Percentiles rank a stretch among this genome's conserved stretches.
Conservation (phyloP, 2,113 vertebrate genomes). For the Pelecanoides urinatrix region DNA sequence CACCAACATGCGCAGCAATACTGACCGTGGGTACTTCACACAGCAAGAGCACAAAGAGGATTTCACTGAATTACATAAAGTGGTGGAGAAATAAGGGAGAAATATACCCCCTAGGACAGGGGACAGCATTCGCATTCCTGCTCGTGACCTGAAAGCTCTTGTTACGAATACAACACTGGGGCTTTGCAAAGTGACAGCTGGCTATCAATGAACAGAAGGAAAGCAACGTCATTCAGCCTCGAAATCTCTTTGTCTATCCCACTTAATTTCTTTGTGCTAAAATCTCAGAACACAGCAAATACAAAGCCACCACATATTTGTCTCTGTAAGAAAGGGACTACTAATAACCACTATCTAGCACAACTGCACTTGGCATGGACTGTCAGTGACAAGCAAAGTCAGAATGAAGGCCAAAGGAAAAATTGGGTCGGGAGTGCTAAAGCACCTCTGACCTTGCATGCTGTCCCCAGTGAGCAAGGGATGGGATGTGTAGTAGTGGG, state of each 20-base stretch:
- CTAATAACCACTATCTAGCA: not conserved
- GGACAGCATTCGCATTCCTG: not conserved
- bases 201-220: slow-evolving; percentile 39
- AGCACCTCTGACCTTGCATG: not conserved
- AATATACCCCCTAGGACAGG: not conserved
- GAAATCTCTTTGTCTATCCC: not conserved
- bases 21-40: not conserved
- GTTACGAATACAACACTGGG: not conserved
- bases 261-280: slow-evolving; percentile 8
- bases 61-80: not conserved
- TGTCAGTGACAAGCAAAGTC: not conserved
- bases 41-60: fast-evolving
- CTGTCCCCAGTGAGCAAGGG: not conserved
- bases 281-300: not conserved
- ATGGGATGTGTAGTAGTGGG: not conserved
- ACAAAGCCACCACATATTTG: not conserved
- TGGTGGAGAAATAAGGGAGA: not conserved
- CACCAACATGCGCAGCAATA: not conserved
- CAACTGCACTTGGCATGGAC: not conserved
- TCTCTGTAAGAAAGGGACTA: not conserved
- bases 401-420: not conserved
- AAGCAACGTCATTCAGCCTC: not conserved
- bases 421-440: not conserved
- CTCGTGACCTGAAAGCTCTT: not conserved
- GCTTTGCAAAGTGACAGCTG: slow-evolving; percentile 46